Base-by-base conservation (phyloP, 1,140 invertebrate species). In the Anagrus nilaparvatae region DNA sequence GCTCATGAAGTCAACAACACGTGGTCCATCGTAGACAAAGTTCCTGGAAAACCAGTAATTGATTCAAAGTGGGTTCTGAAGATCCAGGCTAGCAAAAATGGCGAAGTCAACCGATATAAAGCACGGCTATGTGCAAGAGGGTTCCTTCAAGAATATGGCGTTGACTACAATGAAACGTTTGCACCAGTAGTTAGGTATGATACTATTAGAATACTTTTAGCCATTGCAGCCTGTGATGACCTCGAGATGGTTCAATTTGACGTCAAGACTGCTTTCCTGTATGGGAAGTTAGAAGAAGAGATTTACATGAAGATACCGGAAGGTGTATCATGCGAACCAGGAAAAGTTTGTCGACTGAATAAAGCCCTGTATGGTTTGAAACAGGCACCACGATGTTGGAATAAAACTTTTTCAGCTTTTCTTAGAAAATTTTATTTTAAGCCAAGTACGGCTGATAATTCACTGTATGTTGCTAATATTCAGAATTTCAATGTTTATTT, bases 51-150 rank as follows among this genome's bases (percentile, higher is more conserved):
- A 44, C 44, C 5, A 46, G 36, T 52, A 14, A 52, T 69, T 12
- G 48, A 63, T 34, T 58, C 53, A 18, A 60, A 58, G 32, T 72
- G 63, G 68, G 61, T 71, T 6, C 68, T 61, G 37, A 61, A 54
- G 27, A 36, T 47, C 7, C 12, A 44, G 1, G 18, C 20, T 3
- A 45, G 48, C 12, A 41, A 44, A 23, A 33, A 46, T 10, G 40
- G 48, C 13, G 18, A 41, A 10, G 16, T 46, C 9, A 36, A 19
- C 4, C 9, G 42, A n/a, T 54, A 33, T 14, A 63, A 61, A 44
- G 53, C 57, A n/a, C 28, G 58, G 0, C 41, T 60, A 9, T 55
- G 60, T 12, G 55, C 50, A 1, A 50, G 51, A 46, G 56, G 53
- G 5, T 61, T 50, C 34, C 14, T n/a, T 6, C 58, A 62, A 24